A percentile compares a stretch with the other conserved stretches of the same genome.
phyloP scores from a whole-genome alignment of 2,113 vertebrate species.

The Oreotrochilus melanogaster region DNA sequence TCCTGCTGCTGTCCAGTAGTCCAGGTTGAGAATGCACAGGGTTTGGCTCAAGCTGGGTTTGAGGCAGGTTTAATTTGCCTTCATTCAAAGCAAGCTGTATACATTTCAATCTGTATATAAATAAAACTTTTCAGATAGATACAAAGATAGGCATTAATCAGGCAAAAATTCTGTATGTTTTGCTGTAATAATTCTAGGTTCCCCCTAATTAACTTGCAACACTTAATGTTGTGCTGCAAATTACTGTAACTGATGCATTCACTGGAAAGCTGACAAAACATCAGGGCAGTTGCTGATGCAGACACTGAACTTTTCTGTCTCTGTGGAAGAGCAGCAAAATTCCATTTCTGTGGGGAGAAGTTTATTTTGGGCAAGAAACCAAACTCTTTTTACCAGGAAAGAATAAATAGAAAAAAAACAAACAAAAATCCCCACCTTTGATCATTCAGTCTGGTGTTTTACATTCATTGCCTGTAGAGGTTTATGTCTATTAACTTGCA shows the following conservation, averaged over 20 bases:
- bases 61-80: neutral
- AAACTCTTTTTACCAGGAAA: neutral
- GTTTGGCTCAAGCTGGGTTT: neutral
- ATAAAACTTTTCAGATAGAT: neutral
- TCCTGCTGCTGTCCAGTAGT: no score
- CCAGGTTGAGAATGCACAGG: neutral
- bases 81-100: neutral
- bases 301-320: neutral
- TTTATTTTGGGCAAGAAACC: neutral
- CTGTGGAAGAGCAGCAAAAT: neutral
- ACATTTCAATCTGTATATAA: neutral
- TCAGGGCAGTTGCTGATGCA: neutral
- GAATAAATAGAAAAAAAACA: neutral
- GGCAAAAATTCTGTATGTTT: neutral
- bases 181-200: neutral
- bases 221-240: neutral
- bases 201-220: neutral
- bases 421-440: neutral
- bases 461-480: neutral
- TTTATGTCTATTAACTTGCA: slow-evolving; percentile 15
- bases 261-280: neutral
- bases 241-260: neutral
- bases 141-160: neutral
- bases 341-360: neutral
- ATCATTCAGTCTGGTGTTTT: neutral